These are phyloP conservation scores for Sphaeridia pumilis DNA, from an alignment of 2,888 invertebrate genomes.

Conservation along the genomic window DNA sequence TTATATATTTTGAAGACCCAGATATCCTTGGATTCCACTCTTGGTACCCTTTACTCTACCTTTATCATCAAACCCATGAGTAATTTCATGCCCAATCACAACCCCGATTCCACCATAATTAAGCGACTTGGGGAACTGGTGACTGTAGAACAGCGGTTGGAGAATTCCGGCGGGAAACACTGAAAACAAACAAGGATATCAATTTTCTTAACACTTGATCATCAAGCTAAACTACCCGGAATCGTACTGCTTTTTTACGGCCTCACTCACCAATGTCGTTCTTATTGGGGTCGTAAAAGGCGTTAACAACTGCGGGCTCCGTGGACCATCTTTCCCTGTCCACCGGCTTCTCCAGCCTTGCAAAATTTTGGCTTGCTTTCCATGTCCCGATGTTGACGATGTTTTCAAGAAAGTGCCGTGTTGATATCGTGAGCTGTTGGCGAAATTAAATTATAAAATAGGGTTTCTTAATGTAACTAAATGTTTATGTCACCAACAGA, in stretches of 20 bases:
- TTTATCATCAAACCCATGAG: constrained; percentile 34
- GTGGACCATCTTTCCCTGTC: constrained; percentile 75
- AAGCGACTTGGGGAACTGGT: constrained; percentile 66
- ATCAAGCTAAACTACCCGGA: too few species aligned
- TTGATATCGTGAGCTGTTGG: constrained; percentile 55
- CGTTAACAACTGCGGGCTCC: constrained; percentile 69
- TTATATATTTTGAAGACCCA: too few species aligned
- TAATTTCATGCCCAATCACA: constrained; percentile 26
- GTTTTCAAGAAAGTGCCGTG: constrained; percentile 57
- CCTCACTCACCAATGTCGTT: constrained; percentile 83
- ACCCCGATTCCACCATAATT: constrained; percentile 68
- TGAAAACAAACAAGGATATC: too few species aligned
- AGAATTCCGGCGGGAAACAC: constrained; percentile 78
- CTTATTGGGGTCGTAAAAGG: constrained; percentile 84
- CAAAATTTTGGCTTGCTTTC: constrained; percentile 59
- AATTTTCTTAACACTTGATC: too few species aligned
- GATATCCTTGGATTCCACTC: too few species aligned
- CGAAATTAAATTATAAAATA: constrained; percentile 5
- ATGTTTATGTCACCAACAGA: too few species aligned
- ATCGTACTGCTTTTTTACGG: too few species aligned
- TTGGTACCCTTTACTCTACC: too few species aligned
- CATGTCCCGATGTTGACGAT: constrained; percentile 57
- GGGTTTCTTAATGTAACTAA: background rate
- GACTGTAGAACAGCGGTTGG: constrained; percentile 74
- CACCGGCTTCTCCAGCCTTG: constrained; percentile 59